phyloP scores from a whole-genome alignment of 2,888 invertebrate species.

The Mythimna loreyi region DNA sequence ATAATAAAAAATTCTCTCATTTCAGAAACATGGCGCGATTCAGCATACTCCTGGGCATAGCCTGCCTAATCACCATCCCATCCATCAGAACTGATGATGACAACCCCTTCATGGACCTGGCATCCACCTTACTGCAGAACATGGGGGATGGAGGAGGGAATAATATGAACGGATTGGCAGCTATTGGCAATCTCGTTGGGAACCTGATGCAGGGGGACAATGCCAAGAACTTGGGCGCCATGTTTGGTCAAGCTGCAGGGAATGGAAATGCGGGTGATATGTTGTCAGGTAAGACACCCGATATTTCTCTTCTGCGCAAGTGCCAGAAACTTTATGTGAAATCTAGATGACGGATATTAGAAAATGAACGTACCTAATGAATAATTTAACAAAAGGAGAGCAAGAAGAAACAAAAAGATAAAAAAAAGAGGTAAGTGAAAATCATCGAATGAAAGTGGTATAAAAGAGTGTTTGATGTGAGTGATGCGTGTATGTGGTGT shows the following conservation, averaged over 20 bases:
- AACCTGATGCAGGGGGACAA: conserved; percentile 93
- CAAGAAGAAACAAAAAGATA: no score
- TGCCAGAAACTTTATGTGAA: no score
- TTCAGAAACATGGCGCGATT: conserved; percentile 77
- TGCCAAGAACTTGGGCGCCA: conserved; percentile 89
- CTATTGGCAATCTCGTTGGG: conserved; percentile 92
- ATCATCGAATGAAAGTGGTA: no score
- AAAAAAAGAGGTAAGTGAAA: no score
- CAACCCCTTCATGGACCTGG: conserved; percentile 93
- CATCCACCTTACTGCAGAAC: conserved; percentile 93
- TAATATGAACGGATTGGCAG: conserved; percentile 86
- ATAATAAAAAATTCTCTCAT: conserved; percentile 8
- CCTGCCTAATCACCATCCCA: conserved; percentile 74
- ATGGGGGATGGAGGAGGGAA: conserved; percentile 82
- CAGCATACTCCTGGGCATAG: conserved; percentile 67
- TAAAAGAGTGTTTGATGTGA: no score
- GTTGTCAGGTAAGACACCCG: conserved; percentile 85
- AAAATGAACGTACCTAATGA: no score
- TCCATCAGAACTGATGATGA: conserved; percentile 81
- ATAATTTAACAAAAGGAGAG: no score
- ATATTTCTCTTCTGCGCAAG: no score
- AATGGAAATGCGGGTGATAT: conserved; percentile 84
- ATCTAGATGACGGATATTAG: no score
- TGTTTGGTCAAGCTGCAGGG: conserved; percentile 78
- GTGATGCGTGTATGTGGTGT: no score